Evolutionary conservation across 2,888 invertebrate genomes (phyloP), one percentile per base, ranked within the genome.

Genomic region (Choristoneura rosaceana): DNA sequence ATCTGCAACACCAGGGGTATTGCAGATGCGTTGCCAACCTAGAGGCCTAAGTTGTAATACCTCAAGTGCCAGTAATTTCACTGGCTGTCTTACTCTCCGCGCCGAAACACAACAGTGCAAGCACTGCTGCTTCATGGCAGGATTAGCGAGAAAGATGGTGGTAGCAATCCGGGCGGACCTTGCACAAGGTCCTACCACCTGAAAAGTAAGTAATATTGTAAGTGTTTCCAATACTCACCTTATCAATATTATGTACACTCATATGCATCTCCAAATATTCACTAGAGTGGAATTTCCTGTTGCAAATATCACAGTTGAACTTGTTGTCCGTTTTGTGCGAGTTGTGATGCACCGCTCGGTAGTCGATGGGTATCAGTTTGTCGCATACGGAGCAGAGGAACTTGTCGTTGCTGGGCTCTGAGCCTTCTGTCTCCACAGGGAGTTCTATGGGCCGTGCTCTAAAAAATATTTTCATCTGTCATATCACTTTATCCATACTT

Each of bases 231-330:
- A n/a, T 12, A n/a, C 47, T 55, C 55, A 94, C 95, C 88, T 95
- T 95, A 58, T 93, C 94, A 59, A 89, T 83, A 76, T 88, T 92
- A 87, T 97, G 97, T 43, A 96, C 96, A 77, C 95, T 96, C 84
- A 96, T 95, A 83, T 97, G 97, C 96, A 97, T 96, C 15, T 95
- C 95, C 33, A 97, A 88, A 84, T 96, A 96, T 34, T 95, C 95
- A 17, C 91, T 84, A 0, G 95, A 96, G 52, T 93, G 95, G 78
- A 97, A 97, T 79, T 96, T 96, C 75, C 96, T 95, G 81, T 97
- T 97, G 80, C 97, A 97, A 15, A 96, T 94, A 10, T 95, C 89
- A 78, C 97, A 97, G 78, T 94, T 94, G 78, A 93, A 94, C 73
- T 94, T 95, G 1, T 95, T 93, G 12, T 94, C 94, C 33, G 91